phyloP scores from a whole-genome alignment of 2,113 vertebrate species.

The Leptocoma aspasia region DNA sequence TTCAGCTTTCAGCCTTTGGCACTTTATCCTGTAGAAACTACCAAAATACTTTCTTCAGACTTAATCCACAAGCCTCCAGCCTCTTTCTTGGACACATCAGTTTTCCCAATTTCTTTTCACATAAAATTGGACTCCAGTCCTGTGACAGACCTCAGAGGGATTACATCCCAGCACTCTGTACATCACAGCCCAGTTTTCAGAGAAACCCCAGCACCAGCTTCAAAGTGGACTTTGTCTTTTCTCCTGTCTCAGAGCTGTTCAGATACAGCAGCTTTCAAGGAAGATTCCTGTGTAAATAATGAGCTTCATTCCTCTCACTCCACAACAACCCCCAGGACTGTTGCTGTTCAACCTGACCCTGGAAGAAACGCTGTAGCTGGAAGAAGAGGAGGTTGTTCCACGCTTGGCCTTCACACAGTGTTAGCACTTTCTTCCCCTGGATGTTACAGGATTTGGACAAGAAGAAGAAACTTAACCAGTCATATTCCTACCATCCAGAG shows the following conservation, averaged over 20 bases:
- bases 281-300: slow-evolving; percentile 15
- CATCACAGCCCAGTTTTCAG: not conserved
- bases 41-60: slow-evolving; percentile 48
- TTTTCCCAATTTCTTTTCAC: slow-evolving; percentile 66
- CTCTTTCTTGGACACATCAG: slow-evolving; percentile 1
- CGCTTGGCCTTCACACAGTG: slow-evolving; percentile 75
- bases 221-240: slow-evolving; percentile 72
- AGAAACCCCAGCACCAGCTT: slow-evolving; percentile 2
- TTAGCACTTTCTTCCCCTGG: slow-evolving; percentile 80
- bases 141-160: slow-evolving; percentile 20
- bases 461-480: slow-evolving; percentile 68
- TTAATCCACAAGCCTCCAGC: slow-evolving; percentile 40
- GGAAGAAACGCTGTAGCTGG: not conserved
- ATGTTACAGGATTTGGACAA: slow-evolving; percentile 79
- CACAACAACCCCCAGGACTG: not conserved
- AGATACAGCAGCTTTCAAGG: slow-evolving; percentile 47
- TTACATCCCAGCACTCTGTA: slow-evolving; percentile 41
- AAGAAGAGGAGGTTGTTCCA: slow-evolving; percentile 56
- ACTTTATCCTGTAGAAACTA: slow-evolving; percentile 64
- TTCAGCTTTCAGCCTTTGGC: slow-evolving; percentile 60
- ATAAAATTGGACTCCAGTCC: slow-evolving; percentile 44
- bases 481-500: slow-evolving; percentile 69
- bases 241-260: slow-evolving; percentile 60
- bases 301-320: slow-evolving; percentile 10
- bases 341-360: not conserved